Percentiles rank a stretch among this genome's conserved stretches.
Conservation (phyloP, 2,888 invertebrate genomes). For the Pantelozetes paolii region DNA sequence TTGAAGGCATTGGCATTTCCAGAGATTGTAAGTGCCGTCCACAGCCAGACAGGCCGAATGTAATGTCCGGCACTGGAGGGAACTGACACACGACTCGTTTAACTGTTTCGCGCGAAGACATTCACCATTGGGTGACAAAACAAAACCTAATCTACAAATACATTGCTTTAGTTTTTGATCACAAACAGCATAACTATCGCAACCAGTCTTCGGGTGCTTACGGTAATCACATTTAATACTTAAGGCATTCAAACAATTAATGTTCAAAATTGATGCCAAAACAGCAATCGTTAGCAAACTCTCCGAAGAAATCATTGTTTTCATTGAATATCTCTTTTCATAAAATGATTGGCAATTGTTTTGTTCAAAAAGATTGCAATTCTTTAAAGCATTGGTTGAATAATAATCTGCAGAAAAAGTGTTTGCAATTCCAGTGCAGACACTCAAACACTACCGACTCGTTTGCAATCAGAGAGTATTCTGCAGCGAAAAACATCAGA, state of each 20-base stretch:
- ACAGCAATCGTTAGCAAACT: not conserved
- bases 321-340: not conserved
- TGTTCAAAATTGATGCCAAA: not conserved
- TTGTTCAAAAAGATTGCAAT: no score
- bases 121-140: not conserved
- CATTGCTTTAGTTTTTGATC: conserved; percentile 16
- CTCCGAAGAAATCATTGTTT: not conserved
- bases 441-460: no score
- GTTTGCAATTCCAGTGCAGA: not conserved
- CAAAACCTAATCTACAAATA: not conserved
- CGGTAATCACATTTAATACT: conserved; percentile 6
- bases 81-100: conserved; percentile 1
- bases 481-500: not conserved
- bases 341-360: no score
- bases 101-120: not conserved
- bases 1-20: conserved; percentile 23
- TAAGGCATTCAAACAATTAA: not conserved
- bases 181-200: not conserved
- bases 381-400: no score
- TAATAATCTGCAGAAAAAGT: not conserved
- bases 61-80: not conserved
- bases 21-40: not conserved
- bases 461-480: not conserved
- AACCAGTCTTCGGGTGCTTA: conserved; percentile 12
- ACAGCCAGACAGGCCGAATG: conserved; percentile 13